Percentiles rank a stretch among this genome's conserved stretches.
Conservation (phyloP, 2,113 vertebrate species). For the Cephalopterus ornatus region DNA sequence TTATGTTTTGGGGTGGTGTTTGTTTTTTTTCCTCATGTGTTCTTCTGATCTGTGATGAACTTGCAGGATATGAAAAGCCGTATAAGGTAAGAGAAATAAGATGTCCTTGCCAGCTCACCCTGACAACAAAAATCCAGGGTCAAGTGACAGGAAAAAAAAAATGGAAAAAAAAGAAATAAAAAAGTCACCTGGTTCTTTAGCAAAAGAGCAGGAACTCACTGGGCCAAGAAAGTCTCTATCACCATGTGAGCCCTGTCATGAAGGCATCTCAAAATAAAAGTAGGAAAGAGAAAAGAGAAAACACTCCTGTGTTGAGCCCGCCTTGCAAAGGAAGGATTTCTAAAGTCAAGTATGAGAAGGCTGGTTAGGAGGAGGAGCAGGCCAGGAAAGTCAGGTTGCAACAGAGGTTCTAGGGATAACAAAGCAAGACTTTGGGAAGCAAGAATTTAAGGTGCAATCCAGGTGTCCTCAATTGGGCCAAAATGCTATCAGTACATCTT, state of each 20-base stretch:
- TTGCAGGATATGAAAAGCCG: not conserved
- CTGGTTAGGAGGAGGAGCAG: not conserved
- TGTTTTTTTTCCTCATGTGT: fast-evolving
- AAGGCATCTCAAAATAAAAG: not conserved
- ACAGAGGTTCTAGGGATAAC: not conserved
- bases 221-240: not conserved
- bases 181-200: not conserved
- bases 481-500: not conserved
- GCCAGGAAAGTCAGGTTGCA: not conserved
- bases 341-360: not conserved
- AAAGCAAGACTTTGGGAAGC: not conserved
- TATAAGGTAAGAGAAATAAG: not conserved
- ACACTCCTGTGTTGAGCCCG: not conserved
- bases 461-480: not conserved
- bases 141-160: not conserved
- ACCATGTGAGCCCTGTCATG: not conserved
- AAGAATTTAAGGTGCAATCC: not conserved
- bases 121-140: not conserved
- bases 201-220: not conserved
- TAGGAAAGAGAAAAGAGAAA: not conserved
- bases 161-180: not conserved
- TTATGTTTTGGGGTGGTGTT: not conserved
- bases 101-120: not conserved
- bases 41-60: not conserved
- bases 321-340: not conserved